Evolutionary conservation across 2,797 vertebrate genomes (phyloP).

Genomic region (Fringilla coelebs): DNA sequence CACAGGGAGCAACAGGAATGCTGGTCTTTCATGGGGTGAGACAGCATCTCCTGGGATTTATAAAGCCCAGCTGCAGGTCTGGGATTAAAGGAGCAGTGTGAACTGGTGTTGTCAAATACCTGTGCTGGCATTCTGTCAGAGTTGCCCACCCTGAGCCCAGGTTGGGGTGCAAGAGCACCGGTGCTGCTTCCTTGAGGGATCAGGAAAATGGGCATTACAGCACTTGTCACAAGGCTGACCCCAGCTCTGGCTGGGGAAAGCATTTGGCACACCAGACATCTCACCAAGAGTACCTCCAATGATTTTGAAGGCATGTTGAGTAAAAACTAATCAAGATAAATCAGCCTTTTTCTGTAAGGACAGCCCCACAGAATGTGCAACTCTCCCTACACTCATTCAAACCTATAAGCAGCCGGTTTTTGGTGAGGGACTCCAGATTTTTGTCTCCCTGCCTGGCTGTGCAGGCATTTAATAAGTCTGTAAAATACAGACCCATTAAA

Average conservation of each 20-base stretch:
- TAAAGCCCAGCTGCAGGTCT: not conserved
- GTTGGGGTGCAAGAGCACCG: not conserved
- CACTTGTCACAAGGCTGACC: not conserved
- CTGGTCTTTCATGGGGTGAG: not conserved
- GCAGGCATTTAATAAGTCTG: not conserved
- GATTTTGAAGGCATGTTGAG: not conserved
- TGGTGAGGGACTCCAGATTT: not conserved
- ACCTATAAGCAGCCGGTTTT: not conserved
- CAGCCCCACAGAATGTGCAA: not conserved
- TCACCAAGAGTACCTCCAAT: not conserved
- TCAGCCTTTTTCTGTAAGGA: not conserved
- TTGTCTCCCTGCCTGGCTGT: not conserved
- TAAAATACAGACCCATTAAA: not conserved
- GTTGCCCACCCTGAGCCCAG: rapidly evolving
- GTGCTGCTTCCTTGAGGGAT: not conserved
- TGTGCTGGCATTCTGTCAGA: not conserved
- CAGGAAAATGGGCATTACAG: not conserved
- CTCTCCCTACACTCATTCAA: not conserved
- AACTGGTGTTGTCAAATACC: rapidly evolving
- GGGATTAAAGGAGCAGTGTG: not conserved
- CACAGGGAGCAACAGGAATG: not conserved
- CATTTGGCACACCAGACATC: too few species aligned
- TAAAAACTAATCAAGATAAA: not conserved
- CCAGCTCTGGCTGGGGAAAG: not conserved
- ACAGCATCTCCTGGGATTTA: not conserved